Percentiles rank a stretch among this genome's conserved stretches.
Evolutionary conservation across 1,140 invertebrate genomes (phyloP).

Genomic region (Oncopodura yosiiana): DNA sequence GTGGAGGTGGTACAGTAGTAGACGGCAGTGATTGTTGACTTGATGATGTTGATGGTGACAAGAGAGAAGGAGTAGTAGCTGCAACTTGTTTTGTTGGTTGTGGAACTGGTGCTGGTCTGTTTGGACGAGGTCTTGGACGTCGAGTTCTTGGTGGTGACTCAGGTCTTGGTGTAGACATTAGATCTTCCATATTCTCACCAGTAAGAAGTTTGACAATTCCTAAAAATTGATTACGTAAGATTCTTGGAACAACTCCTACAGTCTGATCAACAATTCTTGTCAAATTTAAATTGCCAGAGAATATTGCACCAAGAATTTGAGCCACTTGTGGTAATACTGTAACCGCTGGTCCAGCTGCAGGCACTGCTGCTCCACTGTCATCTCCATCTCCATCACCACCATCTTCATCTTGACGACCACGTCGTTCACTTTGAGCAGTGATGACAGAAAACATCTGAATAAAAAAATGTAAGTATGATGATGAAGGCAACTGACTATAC

Average conservation of each 20-base stretch:
- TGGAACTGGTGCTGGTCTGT: not conserved
- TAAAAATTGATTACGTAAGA: constrained; percentile 23
- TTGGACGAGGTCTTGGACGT: not conserved
- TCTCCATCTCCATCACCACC: constrained; percentile 17
- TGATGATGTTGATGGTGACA: too few relatives aligned
- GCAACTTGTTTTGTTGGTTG: not conserved
- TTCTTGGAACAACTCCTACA: constrained; percentile 27
- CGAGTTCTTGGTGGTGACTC: not conserved
- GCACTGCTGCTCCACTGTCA: constrained; percentile 1
- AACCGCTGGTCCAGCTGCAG: too few relatives aligned
- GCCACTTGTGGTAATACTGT: constrained; percentile 34
- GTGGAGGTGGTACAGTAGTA: not conserved
- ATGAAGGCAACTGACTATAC: too few relatives aligned
- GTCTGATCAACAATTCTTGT: constrained; percentile 28
- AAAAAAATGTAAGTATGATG: not conserved
- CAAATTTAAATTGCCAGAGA: constrained; percentile 33
- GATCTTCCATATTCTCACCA: constrained; percentile 2
- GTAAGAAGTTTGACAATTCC: constrained; percentile 30
- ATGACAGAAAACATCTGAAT: constrained; percentile 28
- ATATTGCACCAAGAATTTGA: constrained; percentile 34
- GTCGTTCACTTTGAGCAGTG: constrained; percentile 8
- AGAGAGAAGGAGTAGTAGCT: too few relatives aligned
- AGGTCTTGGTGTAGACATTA: not conserved
- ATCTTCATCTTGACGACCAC: constrained; percentile 15
- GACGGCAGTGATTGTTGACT: too few relatives aligned